Base-by-base conservation (phyloP, 2,113 vertebrate genomes). In the Hiodon alosoides region DNA sequence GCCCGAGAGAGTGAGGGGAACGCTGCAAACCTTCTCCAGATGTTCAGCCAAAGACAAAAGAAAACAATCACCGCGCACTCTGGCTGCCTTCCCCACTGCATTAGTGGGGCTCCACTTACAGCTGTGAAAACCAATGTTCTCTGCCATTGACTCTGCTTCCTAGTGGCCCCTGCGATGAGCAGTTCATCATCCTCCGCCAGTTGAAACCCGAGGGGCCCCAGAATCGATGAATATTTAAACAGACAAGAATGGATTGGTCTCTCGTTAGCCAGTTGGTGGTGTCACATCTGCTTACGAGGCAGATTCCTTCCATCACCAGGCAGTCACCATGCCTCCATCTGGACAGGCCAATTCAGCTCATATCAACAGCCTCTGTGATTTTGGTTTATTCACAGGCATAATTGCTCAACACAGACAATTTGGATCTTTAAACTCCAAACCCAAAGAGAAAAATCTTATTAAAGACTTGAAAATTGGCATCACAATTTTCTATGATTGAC, bases 171-270 rank as follows among this genome's bases (percentile, higher is more conserved):
- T 4, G 31, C 58, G 31, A 10, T 11, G 57, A 16, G 17, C 47
- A 58, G 55, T 50, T 71, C 70, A n/a, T 72, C 57, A 60, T 5
- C 70, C 13, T 13, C 10, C 8, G 5, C 58, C 7, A 48, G 58
- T 2, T 62, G 58, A 16, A 7, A 16, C 16, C 7, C 59, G 6
- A 48, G 57, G 31, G 31, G 31, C 31, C 31, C 31, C 31, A 31
- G 31, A 31, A 31, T 9, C 7, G 58, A 47, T 72, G 71, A 62
- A 72, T 52, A 72, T 72, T 72, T 60, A 72, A 58, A 62, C 31
- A n/a, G 7, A 4, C 7, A 48, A 50, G n/a, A 7, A 7, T 60
- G 48, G 48, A 48, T 9, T 46, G 17, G 48, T 16, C 48, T 61
- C 55, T 62, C 11, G 10, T 10, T 59, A 53, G 16, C 9, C 8